phyloP scores from a whole-genome alignment of 2,888 invertebrate species.

The Limenitis camilla region DNA sequence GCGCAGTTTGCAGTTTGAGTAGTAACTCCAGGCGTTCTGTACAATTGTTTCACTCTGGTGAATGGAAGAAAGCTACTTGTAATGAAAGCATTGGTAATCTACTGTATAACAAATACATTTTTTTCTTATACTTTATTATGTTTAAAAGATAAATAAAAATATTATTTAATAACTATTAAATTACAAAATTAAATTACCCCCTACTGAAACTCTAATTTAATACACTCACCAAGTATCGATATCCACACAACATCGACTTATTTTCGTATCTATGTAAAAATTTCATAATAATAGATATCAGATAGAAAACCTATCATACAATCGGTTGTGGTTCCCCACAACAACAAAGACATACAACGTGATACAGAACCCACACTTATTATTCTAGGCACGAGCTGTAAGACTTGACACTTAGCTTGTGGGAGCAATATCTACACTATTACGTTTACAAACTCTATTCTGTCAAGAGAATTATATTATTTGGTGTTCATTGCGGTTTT shows the following conservation, averaged over 20 bases:
- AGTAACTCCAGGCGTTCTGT: conserved; percentile 6
- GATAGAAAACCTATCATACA: not conserved
- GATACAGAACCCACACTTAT: conserved; percentile 25
- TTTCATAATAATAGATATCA: too few species aligned
- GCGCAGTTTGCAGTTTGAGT: not conserved
- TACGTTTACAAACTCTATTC: conserved; percentile 9
- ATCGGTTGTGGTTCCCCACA: not conserved
- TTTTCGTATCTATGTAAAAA: too few species aligned
- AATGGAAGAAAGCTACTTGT: conserved; percentile 1
- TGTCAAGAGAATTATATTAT: not conserved
- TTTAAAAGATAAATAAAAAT: too few species aligned
- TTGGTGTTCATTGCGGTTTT: conserved; percentile 6
- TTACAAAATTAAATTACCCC: too few species aligned
- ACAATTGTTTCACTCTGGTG: conserved; percentile 5
- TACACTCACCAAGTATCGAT: too few species aligned
- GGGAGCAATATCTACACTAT: conserved; percentile 28
- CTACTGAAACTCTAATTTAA: too few species aligned
- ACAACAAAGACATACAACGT: conserved; percentile 10
- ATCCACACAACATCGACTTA: too few species aligned
- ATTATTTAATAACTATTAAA: too few species aligned
- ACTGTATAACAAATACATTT: too few species aligned
- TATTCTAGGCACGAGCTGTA: conserved; percentile 30
- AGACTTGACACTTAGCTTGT: conserved; percentile 32
- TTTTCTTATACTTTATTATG: too few species aligned
- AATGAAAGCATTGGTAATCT: conserved; percentile 7